phyloP scores from a whole-genome alignment of 1,140 invertebrate genomes.

The Heliconius eleuchia region DNA sequence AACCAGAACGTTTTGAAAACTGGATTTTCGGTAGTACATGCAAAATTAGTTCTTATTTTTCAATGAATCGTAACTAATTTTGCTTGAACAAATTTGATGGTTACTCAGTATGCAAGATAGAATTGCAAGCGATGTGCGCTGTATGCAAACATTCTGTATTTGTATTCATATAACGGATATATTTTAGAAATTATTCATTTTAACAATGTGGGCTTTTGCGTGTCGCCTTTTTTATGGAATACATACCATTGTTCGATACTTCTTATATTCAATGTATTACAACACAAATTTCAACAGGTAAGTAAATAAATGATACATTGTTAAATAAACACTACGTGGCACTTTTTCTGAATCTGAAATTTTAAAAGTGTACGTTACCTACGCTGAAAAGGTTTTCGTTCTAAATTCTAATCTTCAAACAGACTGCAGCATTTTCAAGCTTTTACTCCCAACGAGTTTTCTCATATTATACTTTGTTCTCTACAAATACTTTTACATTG shows the following conservation, averaged over 20 bases:
- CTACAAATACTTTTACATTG: constrained; percentile 8
- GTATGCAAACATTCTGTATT: constrained; percentile 36
- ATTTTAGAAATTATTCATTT: constrained; percentile 27
- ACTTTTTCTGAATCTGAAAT: not conserved
- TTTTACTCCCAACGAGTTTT: constrained; percentile 6
- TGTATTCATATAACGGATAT: constrained; percentile 36
- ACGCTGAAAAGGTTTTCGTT: constrained; percentile 1
- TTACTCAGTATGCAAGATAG: constrained; percentile 36
- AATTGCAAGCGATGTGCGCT: constrained; percentile 26
- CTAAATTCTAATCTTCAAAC: constrained; percentile 10
- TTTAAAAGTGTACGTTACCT: not conserved
- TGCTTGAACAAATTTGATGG: constrained; percentile 5
- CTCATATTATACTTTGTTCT: constrained; percentile 1
- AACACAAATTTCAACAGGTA: not conserved
- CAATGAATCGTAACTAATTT: constrained; percentile 14
- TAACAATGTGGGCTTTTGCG: constrained; percentile 18
- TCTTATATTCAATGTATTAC: not conserved
- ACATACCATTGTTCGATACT: not conserved
- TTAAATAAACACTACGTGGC: not conserved
- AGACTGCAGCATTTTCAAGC: constrained; percentile 8
- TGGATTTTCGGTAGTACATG: constrained; percentile 18
- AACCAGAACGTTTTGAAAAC: constrained; percentile 8
- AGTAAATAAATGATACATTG: not conserved
- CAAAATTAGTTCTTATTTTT: constrained; percentile 26
- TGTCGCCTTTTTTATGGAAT: not conserved